These are phyloP conservation scores for Drosophila neotestacea DNA, from an alignment of 2,888 invertebrate genomes.

Conservation along the genomic window DNA sequence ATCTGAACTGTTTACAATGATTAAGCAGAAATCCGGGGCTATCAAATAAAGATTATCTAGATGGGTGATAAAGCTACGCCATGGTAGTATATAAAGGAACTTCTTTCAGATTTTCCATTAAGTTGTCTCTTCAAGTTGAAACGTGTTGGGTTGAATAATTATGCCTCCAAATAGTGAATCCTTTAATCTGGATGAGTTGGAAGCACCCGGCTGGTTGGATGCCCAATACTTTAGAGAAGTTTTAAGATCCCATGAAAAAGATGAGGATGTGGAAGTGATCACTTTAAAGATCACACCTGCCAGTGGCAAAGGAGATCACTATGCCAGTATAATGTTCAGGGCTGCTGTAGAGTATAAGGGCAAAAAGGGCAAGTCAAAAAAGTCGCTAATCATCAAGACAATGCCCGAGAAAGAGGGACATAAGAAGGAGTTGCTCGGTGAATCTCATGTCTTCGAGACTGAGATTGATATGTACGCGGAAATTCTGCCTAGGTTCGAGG, in stretches of 20 bases:
- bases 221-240: constrained; percentile 13
- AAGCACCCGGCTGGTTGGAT: constrained; percentile 24
- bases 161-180: constrained; percentile 20
- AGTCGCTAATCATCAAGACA: constrained; percentile 69
- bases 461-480: constrained; percentile 75
- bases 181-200: constrained; percentile 28
- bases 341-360: constrained; percentile 33
- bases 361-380: constrained; percentile 42
- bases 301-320: constrained; percentile 63
- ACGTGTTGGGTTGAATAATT: background rate
- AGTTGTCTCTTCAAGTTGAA: constrained; percentile 27
- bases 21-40: constrained; percentile 1
- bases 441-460: constrained; percentile 60
- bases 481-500: constrained; percentile 72
- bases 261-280: constrained; percentile 23
- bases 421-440: constrained; percentile 66
- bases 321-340: constrained; percentile 68
- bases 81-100: constrained; percentile 42
- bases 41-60: background rate
- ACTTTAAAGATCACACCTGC: constrained; percentile 44
- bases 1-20: constrained; percentile 15
- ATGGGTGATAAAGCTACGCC: constrained; percentile 16
- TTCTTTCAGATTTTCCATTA: background rate
- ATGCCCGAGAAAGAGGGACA: constrained; percentile 69
- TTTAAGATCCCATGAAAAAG: background rate